Base-by-base conservation (phyloP, 2,113 vertebrate genomes). In the Mirza zaza region DNA sequence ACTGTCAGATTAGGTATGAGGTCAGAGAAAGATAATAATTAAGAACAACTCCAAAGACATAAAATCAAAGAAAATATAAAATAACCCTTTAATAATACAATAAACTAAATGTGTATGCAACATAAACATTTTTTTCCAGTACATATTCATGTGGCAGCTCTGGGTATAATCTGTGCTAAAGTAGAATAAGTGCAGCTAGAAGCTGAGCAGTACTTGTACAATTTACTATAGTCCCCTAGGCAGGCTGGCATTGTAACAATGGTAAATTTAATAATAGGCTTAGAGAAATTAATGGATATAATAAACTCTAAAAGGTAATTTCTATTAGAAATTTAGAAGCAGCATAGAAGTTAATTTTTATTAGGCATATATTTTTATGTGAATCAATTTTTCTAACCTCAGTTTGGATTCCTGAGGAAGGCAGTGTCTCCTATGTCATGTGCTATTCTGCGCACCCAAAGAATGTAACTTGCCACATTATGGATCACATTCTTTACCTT, bases 211-310 rank as follows among this genome's bases (percentile, higher is more conserved):
- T 42, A 98, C 98, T 96, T 96, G 98, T 95, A 98, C 98, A 97
- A 99, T 98, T 92, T 99, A 99, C 97, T 98, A 98, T 98, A 98
- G 98, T 99, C 92, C 98, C 98, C 4, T 98, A 98, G 97, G 98
- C 98, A 96, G 87, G n/a, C 90, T 97, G 96, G 98, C 98, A 99
- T 97, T 99, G 98, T 97, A 99, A 99, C 97, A 97, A 99, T 98
- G 98, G 94, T 86, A 99, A 99, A 98, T 99, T 99, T 97, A 98
- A 98, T 97, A 98, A 98, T 90, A 42, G 15, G 97, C 97, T 98
- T 98, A 98, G 99, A 98, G 98, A 99, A 98, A 99, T 99, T 98
- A 99, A 99, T 98, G 98, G 98, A 98, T 99, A 99, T 94, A 97
- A 97, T 91, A 99, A 99, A 98, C 94, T 98, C 97, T 97, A 98